These are phyloP conservation scores for Tyto alba DNA, from an alignment of 2,113 vertebrate species.

Conservation along the genomic window DNA sequence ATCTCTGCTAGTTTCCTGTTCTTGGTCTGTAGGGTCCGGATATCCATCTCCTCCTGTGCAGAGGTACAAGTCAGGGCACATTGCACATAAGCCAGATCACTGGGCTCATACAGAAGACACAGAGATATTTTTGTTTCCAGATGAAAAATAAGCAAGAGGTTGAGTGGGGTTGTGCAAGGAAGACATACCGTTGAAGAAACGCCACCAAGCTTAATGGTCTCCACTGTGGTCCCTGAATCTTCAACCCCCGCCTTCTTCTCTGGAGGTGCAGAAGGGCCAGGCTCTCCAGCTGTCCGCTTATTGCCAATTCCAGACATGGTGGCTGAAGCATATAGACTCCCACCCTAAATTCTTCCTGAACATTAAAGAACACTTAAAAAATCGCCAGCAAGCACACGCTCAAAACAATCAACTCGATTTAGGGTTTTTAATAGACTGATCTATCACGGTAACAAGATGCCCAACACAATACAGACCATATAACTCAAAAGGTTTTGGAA, in stretches of 20 bases:
- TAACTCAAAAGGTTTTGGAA: background rate
- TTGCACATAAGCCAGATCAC: background rate
- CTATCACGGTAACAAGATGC: accelerated
- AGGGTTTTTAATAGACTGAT: background rate
- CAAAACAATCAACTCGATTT: background rate
- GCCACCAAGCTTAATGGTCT: constrained; percentile 95
- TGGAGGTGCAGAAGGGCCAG: constrained; percentile 77
- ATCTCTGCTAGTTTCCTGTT: constrained; percentile 93
- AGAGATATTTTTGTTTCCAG: background rate
- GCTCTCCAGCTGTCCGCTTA: constrained; percentile 81
- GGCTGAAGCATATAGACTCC: background rate
- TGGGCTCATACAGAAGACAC: background rate
- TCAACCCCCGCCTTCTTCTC: constrained; percentile 88
- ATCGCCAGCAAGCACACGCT: accelerated
- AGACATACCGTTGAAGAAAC: constrained; percentile 85
- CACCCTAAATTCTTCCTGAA: background rate
- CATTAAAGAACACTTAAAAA: background rate
- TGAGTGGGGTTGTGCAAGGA: accelerated
- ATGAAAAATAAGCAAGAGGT: accelerated
- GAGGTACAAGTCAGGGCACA: background rate
- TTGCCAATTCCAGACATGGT: constrained; percentile 85
- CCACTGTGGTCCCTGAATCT: constrained; percentile 89
- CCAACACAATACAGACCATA: background rate
- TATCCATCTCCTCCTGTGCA: constrained; percentile 92
- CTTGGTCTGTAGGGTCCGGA: constrained; percentile 91